Evolutionary conservation across 1,140 invertebrate species (phyloP).

Genomic region (Drosophila aff.): DNA sequence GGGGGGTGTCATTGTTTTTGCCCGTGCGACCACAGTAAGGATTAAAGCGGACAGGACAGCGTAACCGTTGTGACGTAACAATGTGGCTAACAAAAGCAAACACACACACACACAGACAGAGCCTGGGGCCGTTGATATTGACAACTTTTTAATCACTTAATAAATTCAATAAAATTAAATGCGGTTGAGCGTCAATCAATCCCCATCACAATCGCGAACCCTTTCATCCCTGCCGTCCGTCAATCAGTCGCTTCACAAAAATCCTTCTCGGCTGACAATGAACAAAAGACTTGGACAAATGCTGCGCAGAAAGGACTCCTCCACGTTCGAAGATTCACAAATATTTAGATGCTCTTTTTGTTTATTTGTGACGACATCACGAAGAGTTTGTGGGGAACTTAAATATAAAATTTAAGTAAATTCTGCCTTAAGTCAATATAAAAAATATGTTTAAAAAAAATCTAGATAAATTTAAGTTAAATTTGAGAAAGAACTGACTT

Average conservation of each 20-base stretch:
- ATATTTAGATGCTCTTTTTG: constrained; percentile 5
- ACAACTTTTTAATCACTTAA: constrained; percentile 85
- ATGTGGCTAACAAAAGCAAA: constrained; percentile 75
- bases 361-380: neutral
- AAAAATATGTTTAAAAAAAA: neutral
- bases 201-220: constrained; percentile 7
- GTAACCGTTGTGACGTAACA: constrained; percentile 69
- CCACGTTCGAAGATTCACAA: neutral
- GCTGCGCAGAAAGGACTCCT: constrained; percentile 43
- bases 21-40: constrained; percentile 69
- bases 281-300: constrained; percentile 55
- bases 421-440: neutral
- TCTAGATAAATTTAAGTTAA: neutral
- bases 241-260: constrained; percentile 55
- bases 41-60: constrained; percentile 77
- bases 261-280: constrained; percentile 61
- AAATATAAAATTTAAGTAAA: neutral
- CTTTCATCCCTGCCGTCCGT: constrained; percentile 12
- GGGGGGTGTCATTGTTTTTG: constrained; percentile 48
- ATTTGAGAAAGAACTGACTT: neutral
- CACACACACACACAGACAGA: constrained; percentile 39
- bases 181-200: constrained; percentile 70
- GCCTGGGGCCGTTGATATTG: constrained; percentile 72
- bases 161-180: constrained; percentile 85
- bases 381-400: neutral